A percentile compares a stretch with the other conserved stretches of the same genome.
Conservation (phyloP, 1,140 invertebrate genomes). For the Aphidius ervi region DNA sequence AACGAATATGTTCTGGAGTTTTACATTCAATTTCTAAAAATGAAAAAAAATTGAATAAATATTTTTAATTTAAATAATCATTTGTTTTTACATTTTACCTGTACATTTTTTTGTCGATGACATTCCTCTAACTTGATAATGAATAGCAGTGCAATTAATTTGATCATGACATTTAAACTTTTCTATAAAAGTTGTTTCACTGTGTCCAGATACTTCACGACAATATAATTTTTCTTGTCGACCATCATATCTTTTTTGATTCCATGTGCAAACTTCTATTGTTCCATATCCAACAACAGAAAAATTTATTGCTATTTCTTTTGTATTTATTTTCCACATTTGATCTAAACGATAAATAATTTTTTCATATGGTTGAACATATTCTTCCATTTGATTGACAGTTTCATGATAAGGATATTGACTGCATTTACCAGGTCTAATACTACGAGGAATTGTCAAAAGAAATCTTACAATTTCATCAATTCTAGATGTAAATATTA, state of each 20-base stretch:
- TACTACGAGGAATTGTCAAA: slow-evolving; percentile 29
- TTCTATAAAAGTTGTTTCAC: slow-evolving; percentile 25
- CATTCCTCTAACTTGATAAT: slow-evolving; percentile 30
- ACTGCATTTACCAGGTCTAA: slow-evolving; percentile 26
- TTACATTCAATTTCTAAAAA: slow-evolving; percentile 36
- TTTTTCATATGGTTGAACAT: slow-evolving; percentile 28
- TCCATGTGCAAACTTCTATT: slow-evolving; percentile 37
- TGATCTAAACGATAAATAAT: slow-evolving; percentile 35
- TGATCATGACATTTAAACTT: slow-evolving; percentile 20
- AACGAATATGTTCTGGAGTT: slow-evolving; percentile 37
- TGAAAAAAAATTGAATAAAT: slow-evolving; percentile 8
- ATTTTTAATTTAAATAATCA: neutral
- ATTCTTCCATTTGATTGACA: slow-evolving; percentile 34
- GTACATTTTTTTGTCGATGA: slow-evolving; percentile 34
- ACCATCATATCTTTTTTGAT: slow-evolving; percentile 15
- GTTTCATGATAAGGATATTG: slow-evolving; percentile 13
- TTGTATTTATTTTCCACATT: slow-evolving; percentile 28
- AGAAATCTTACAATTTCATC: slow-evolving; percentile 27
- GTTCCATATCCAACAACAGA: slow-evolving; percentile 36
- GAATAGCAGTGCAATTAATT: slow-evolving; percentile 29
- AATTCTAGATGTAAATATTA: slow-evolving; percentile 28
- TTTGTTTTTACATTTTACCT: slow-evolving; percentile 28
- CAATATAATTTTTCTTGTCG: slow-evolving; percentile 24
- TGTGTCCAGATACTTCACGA: slow-evolving; percentile 24
- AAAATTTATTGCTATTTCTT: slow-evolving; percentile 28